Conservation (phyloP, 2,888 invertebrate genomes). For the Amiota communis region DNA sequence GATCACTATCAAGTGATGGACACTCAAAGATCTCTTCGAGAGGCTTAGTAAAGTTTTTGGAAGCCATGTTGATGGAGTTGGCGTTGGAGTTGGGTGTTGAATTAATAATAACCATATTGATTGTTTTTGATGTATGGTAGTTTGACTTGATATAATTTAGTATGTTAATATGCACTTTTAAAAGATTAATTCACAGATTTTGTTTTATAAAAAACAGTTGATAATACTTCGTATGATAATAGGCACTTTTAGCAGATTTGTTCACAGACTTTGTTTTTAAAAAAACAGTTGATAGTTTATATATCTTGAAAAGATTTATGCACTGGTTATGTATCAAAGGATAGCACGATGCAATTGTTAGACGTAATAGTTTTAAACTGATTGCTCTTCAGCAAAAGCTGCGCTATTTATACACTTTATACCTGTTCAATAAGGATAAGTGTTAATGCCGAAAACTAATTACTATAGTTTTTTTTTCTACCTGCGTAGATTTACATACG, state of each 20-base stretch:
- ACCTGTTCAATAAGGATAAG: too few species aligned
- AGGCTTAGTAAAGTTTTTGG: constrained; percentile 62
- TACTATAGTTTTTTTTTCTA: too few species aligned
- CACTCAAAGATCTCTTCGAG: constrained; percentile 65
- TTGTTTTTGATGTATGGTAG: background rate
- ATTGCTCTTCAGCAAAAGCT: constrained; percentile 18
- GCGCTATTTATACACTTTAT: too few species aligned
- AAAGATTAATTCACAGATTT: too few species aligned
- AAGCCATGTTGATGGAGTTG: constrained; percentile 46
- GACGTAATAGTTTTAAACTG: constrained; percentile 56
- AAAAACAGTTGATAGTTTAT: too few species aligned
- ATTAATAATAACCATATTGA: constrained; percentile 59
- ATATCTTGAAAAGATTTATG: too few species aligned
- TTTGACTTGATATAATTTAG: background rate
- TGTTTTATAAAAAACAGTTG: too few species aligned
- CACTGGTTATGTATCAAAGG: constrained; percentile 32
- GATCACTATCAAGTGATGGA: constrained; percentile 61
- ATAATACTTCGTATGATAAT: too few species aligned
- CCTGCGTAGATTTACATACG: too few species aligned
- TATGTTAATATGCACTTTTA: too few species aligned
- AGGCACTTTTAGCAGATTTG: too few species aligned
- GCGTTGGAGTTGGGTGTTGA: constrained; percentile 50
- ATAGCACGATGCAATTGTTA: constrained; percentile 46
- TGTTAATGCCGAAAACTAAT: too few species aligned
- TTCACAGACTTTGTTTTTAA: background rate